phyloP scores from a whole-genome alignment of 2,113 vertebrate species.

The Otis tarda region DNA sequence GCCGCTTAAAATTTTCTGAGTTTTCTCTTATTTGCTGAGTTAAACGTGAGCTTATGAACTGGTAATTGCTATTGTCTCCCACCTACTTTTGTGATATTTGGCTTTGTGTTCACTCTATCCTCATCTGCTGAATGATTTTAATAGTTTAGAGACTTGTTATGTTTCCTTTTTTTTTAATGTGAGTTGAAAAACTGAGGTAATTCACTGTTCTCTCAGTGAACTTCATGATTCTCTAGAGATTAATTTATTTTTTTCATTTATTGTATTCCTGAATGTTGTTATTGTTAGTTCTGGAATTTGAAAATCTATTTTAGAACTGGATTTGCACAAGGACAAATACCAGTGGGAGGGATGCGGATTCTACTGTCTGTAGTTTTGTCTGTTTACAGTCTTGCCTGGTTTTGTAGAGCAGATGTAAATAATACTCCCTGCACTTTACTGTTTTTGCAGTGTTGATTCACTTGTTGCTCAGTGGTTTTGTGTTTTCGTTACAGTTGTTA shows the following conservation, averaged over 20 bases:
- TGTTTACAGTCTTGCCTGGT: neutral
- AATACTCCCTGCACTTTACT: neutral
- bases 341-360: neutral
- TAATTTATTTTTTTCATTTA: neutral
- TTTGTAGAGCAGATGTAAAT: neutral
- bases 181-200: neutral
- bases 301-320: neutral
- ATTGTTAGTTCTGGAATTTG: neutral
- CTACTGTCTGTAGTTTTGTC: neutral
- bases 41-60: neutral
- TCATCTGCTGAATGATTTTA: neutral
- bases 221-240: neutral
- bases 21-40: neutral
- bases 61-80: neutral
- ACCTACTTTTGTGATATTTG: neutral
- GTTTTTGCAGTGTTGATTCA: neutral
- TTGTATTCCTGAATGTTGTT: neutral
- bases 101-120: neutral
- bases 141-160: neutral
- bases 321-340: neutral
- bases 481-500: neutral
- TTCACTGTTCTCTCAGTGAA: neutral
- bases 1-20: neutral
- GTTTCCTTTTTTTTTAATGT: neutral
- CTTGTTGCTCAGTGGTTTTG: neutral